phyloP scores from a whole-genome alignment of 1,140 invertebrate genomes.

The Neomicropteryx cornuta region DNA sequence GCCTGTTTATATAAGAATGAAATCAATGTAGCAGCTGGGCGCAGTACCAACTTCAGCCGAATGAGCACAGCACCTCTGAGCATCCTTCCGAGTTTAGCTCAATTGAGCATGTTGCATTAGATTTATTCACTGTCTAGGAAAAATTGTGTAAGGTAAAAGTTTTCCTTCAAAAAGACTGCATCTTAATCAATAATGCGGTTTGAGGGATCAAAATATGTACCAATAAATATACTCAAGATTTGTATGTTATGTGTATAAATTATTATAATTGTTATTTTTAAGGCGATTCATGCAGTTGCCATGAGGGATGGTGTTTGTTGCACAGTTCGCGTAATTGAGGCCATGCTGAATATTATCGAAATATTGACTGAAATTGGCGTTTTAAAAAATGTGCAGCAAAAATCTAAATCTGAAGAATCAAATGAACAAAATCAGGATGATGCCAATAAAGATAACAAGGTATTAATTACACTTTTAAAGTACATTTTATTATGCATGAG shows the following conservation, averaged over 20 bases:
- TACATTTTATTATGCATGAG: too few relatives aligned
- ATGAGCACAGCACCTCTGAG: too few relatives aligned
- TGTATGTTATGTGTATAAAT: neutral
- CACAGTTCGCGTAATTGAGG: constrained; percentile 78
- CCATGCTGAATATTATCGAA: constrained; percentile 81
- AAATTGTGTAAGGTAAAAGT: too few relatives aligned
- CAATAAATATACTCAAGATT: neutral
- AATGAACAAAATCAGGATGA: constrained; percentile 8
- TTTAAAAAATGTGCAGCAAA: constrained; percentile 46
- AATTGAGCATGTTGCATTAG: too few relatives aligned
- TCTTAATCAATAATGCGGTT: neutral
- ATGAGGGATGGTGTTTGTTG: constrained; percentile 65
- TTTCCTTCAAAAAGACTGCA: too few relatives aligned
- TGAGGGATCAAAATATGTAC: neutral
- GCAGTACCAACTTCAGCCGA: too few relatives aligned
- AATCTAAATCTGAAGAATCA: constrained; percentile 19
- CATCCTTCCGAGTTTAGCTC: too few relatives aligned
- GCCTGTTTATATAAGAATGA: too few relatives aligned
- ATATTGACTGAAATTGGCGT: constrained; percentile 82
- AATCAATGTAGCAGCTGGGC: too few relatives aligned
- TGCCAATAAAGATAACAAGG: constrained; percentile 24
- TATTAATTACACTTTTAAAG: constrained; percentile 12
- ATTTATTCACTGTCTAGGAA: too few relatives aligned
- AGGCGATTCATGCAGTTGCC: constrained; percentile 80
- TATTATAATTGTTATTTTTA: constrained; percentile 16